Base-by-base conservation (phyloP, 2,113 vertebrate species). In the Odontophorus gujanensis region DNA sequence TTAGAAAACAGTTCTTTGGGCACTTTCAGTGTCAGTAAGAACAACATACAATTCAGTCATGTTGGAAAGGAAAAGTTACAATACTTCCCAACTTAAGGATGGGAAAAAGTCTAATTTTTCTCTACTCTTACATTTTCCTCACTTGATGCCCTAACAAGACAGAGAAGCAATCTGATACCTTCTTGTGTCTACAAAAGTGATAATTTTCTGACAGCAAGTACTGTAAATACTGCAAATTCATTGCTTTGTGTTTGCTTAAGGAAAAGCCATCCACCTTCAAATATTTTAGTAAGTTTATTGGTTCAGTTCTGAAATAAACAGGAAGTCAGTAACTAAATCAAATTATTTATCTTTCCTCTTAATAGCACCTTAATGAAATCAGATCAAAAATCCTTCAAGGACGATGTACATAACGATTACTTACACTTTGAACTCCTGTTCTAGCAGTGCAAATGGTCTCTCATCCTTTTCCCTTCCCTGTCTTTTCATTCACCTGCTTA, bases 101-200 rank as follows among this genome's bases (percentile, higher is more conserved):
- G 2, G 34, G 81, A 67, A 82, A 50, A 82, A 50, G 2, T 7
- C 20, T 47, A n/a, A 43, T 67, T 81, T 89, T 74, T 24, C 3
- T 78, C 53, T 74, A 6, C 7, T 48, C 9, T 30, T 74, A 3
- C 0, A 0, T 63, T 81, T 21, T 69, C 30, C 24, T 8, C n/a
- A 40, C 19, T 74, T 86, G 25, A 16, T 62, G 11, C 13, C n/a
- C 43, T 20, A 77, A 67, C 14, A 66, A 18, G 24, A 63, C 22
- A 53, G 20, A 38, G 13, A 28, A 82, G 17, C 1, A 61, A 25
- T 25, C 40, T 55, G 22, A 80, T 63, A 6, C 36, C 10, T 32
- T 43, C 10, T 32, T 43, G 32, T 67, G 28, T 25, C n/a, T 86
- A 20, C 36, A 48, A 14, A 0, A 24, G 16, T 32, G 19, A 8